Evolutionary conservation across 2,888 invertebrate genomes (phyloP).

Genomic region (Aspidapion aeneum): DNA sequence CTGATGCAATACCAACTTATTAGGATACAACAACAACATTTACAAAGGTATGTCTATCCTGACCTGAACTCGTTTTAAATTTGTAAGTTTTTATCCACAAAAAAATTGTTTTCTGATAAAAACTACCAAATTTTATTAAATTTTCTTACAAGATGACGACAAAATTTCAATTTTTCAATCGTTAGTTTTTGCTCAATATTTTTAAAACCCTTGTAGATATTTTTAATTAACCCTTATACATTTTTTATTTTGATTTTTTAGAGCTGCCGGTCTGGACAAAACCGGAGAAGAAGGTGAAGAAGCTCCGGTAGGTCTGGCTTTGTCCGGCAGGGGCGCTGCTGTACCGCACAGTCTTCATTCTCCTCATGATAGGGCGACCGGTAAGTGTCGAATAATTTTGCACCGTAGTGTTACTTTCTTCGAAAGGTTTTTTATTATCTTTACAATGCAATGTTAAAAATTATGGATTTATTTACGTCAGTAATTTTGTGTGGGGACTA

Average conservation of each 20-base stretch:
- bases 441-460: too few species aligned
- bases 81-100: neutral
- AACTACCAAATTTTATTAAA: too few species aligned
- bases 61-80: neutral
- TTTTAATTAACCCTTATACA: too few species aligned
- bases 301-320: conserved; percentile 48
- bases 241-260: conserved; percentile 17
- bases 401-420: too few species aligned
- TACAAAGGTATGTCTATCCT: conserved; percentile 40
- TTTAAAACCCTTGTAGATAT: too few species aligned
- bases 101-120: too few species aligned
- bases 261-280: conserved; percentile 44
- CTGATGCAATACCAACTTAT: conserved; percentile 56
- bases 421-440: too few species aligned
- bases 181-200: too few species aligned
- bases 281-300: conserved; percentile 48
- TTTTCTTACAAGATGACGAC: too few species aligned
- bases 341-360: conserved; percentile 68
- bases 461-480: too few species aligned
- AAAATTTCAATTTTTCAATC: too few species aligned
- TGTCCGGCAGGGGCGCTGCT: conserved; percentile 53
- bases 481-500: too few species aligned
- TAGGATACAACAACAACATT: conserved; percentile 42
- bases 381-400: conserved; percentile 41
- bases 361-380: conserved; percentile 65